Base-by-base conservation (phyloP, 1,140 invertebrate species). In the Atta cephalotes region DNA sequence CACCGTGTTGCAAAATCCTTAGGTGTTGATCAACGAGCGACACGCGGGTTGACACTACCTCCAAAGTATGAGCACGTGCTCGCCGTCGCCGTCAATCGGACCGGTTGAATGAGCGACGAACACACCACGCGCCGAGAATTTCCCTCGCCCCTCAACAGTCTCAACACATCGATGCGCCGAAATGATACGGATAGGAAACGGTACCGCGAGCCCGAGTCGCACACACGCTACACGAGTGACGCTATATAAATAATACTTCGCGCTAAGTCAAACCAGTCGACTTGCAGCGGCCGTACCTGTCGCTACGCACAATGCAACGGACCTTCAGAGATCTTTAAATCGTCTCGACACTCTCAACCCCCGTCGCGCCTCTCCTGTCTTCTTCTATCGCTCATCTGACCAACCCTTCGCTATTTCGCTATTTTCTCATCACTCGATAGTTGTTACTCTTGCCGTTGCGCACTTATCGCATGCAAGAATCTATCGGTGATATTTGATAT, bases 241-340 rank as follows among this genome's bases (percentile, higher is more conserved):
- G 87, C 91, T 94, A 94, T 94, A 95, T 94, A 94, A 94, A 94
- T 93, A 94, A 94, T 94, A 94, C 93, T 93, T 93, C 81, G 87
- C 91, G 91, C 92, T 89, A 92, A 93, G 87, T 88, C 88, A 90
- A 88, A 92, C 91, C 94, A 94, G 94, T 95, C 89, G 88, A 93
- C 90, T 94, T 92, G 94, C 91, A 90, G 90, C 93, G 89, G 93
- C 87, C 92, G 91, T 94, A 95, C 94, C 94, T 94, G 93, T 90
- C 92, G 91, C 92, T 89, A 71, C 88, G 89, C 91, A 91, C 85
- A 85, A 87, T 88, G 90, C 79, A 85, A 87, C 90, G 78, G 65
- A 88, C 74, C 90, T 92, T 72, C 77, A 89, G 84, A 90, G 66
- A 88, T 87, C 31, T 35, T 35, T 90, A 77, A 86, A 88, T n/a